phyloP scores from a whole-genome alignment of 1,140 invertebrate species.

The Drosophila rhopaloa region DNA sequence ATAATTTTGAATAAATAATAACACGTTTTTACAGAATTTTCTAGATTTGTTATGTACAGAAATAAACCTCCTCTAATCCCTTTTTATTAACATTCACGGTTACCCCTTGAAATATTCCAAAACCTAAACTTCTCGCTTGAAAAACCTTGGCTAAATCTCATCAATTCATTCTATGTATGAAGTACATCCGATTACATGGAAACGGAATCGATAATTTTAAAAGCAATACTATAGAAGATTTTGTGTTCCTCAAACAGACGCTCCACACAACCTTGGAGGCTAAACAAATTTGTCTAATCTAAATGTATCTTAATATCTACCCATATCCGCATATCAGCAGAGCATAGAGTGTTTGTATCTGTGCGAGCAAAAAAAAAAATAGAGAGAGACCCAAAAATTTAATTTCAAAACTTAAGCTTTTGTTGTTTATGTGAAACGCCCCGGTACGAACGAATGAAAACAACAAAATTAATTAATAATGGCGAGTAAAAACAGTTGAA shows the following conservation, averaged over 20 bases:
- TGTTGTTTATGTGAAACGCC: conserved; percentile 33
- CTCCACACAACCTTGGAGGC: conserved; percentile 16
- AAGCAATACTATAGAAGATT: conserved; percentile 8
- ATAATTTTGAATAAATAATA: neutral
- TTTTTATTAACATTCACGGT: too few relatives aligned
- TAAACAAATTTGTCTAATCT: conserved; percentile 40
- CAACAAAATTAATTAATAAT: conserved; percentile 40
- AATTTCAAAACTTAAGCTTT: conserved; percentile 15
- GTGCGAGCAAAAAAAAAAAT: conserved; percentile 9
- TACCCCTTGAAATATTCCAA: neutral
- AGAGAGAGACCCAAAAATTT: conserved; percentile 19
- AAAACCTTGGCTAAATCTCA: conserved; percentile 15
- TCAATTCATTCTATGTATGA: neutral
- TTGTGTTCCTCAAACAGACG: conserved; percentile 5
- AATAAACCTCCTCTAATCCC: too few relatives aligned
- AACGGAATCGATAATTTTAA: conserved; percentile 27
- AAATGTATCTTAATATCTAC: conserved; percentile 24
- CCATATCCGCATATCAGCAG: conserved; percentile 35
- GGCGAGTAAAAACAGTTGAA: conserved; percentile 50
- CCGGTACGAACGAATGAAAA: conserved; percentile 9
- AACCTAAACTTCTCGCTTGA: neutral
- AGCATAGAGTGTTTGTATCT: conserved; percentile 20
- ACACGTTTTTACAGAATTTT: too few relatives aligned
- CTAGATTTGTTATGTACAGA: too few relatives aligned
- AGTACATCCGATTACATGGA: conserved; percentile 30